These are phyloP conservation scores for Ostrea denselamellosa DNA, from an alignment of 1,140 invertebrate species.

Conservation along the genomic window DNA sequence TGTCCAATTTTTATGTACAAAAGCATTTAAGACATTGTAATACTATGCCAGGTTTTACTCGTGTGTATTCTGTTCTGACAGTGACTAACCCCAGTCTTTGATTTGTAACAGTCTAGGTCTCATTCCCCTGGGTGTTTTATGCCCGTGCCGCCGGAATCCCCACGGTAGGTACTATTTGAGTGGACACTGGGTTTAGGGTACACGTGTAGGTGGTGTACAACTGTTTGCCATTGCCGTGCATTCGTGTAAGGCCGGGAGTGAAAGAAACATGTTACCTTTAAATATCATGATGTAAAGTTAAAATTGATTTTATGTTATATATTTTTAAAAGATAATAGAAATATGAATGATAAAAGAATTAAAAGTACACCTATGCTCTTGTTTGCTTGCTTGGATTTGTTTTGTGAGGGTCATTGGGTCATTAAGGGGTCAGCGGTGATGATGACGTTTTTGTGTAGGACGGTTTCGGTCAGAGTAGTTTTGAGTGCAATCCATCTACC, in stretches of 20 bases:
- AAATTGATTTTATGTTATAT: no score
- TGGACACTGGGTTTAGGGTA: background rate
- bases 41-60: no score
- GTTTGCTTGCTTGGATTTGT: background rate
- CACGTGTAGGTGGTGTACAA: background rate
- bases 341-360: no score
- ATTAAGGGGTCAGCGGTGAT: background rate
- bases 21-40: background rate
- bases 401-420: background rate
- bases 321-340: no score
- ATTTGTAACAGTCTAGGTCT: background rate
- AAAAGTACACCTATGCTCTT: background rate
- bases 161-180: constrained; percentile 5
- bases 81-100: background rate
- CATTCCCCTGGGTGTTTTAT: background rate
- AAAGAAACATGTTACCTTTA: no score
- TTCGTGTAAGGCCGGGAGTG: background rate
- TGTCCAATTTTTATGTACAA: background rate
- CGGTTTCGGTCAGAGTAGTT: constrained; percentile 26
- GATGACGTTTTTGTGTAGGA: background rate
- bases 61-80: no score
- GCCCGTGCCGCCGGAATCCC: background rate
- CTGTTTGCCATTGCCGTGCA: background rate
- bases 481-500: constrained; percentile 24
- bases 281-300: no score